Conservation (phyloP, 1,140 invertebrate species). For the Drosophila navojoa region DNA sequence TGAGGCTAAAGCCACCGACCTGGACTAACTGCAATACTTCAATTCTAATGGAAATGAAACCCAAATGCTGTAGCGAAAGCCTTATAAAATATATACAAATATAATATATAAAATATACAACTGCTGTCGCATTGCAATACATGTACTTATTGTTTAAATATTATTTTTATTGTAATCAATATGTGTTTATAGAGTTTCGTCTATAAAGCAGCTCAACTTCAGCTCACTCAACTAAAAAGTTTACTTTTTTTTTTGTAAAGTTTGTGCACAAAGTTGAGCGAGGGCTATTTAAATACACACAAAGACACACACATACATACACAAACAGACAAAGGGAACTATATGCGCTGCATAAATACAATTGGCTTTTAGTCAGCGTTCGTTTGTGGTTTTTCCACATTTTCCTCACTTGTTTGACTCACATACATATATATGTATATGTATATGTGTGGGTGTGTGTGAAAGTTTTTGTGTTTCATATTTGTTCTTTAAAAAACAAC, state of each 20-base stretch:
- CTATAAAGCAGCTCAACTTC: neutral
- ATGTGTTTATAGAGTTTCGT: neutral
- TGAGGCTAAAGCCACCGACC: too few species aligned
- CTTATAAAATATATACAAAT: too few species aligned
- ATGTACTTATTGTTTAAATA: neutral
- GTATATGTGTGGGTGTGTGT: slow-evolving; percentile 12
- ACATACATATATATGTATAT: slow-evolving; percentile 6
- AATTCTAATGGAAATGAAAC: too few species aligned
- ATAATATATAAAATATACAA: too few species aligned
- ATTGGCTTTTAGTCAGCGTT: slow-evolving; percentile 54
- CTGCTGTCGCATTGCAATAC: too few species aligned
- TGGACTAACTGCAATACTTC: too few species aligned
- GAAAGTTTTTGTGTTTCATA: slow-evolving; percentile 8
- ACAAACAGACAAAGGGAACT: slow-evolving; percentile 3
- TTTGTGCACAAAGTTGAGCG: slow-evolving; percentile 31
- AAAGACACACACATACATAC: slow-evolving; percentile 29
- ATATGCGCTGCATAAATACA: slow-evolving; percentile 58
- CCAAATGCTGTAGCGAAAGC: too few species aligned
- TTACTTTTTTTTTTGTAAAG: slow-evolving; percentile 3
- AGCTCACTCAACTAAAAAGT: neutral
- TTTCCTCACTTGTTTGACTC: slow-evolving; percentile 8
- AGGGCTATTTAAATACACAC: slow-evolving; percentile 14
- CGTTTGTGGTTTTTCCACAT: slow-evolving; percentile 17
- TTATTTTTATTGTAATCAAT: too few species aligned
- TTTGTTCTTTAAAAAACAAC: slow-evolving; percentile 43